These are phyloP conservation scores for Sparidentex hasta DNA, from an alignment of 2,797 vertebrate genomes.

Conservation along the genomic window DNA sequence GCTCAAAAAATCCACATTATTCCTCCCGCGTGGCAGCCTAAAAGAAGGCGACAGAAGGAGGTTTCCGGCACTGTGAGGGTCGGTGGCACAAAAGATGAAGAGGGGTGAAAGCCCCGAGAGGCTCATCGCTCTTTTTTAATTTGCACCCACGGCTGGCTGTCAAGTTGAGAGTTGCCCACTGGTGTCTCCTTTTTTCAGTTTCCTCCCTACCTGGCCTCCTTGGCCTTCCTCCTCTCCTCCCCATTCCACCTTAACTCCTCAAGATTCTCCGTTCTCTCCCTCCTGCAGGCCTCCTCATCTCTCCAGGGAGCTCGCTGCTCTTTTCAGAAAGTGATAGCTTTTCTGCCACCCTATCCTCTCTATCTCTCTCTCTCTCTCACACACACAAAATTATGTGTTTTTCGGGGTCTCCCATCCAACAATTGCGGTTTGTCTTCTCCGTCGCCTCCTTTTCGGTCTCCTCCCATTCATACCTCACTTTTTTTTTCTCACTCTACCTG, in stretches of 20 bases:
- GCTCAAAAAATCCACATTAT: constrained; percentile 8
- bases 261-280: constrained; percentile 32
- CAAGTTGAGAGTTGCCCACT: constrained; percentile 44
- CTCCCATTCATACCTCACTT: constrained; percentile 1
- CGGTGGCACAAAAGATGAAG: constrained; percentile 55
- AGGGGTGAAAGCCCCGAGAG: constrained; percentile 54
- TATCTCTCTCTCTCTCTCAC: not conserved
- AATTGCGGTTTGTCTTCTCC: not conserved
- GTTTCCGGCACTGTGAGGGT: constrained; percentile 48
- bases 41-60: constrained; percentile 13
- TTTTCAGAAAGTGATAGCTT: constrained; percentile 82
- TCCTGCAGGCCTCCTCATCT: constrained; percentile 70
- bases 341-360: constrained; percentile 39
- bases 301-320: constrained; percentile 79
- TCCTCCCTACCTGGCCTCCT: not conserved
- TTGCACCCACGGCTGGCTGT: constrained; percentile 77
- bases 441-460: not conserved
- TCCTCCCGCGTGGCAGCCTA: not conserved
- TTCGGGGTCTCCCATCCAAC: constrained; percentile 3
- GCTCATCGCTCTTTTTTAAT: constrained; percentile 80
- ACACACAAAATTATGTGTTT: constrained; percentile 23
- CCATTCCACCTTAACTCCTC: not conserved
- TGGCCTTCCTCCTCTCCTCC: not conserved
- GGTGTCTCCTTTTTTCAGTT: not conserved
- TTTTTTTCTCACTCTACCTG: not conserved